Evolutionary conservation across 2,888 invertebrate species (phyloP).

Genomic region (Gymnocheta viridis): DNA sequence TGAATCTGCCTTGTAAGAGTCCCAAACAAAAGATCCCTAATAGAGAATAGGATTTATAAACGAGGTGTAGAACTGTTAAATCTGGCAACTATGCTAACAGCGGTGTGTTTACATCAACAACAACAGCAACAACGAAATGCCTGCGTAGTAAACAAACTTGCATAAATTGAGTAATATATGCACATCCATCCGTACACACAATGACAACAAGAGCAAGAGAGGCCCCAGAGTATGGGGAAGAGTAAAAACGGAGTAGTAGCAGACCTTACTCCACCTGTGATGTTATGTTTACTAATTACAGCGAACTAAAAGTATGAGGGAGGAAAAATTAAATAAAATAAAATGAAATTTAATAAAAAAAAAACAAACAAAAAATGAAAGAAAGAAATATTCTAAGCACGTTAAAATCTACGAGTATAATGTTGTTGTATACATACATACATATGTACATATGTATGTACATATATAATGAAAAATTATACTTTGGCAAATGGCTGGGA

Average conservation of each 20-base stretch:
- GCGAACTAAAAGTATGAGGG: background rate
- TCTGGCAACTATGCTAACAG: background rate
- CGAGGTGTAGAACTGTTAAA: no score
- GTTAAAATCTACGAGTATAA: constrained; percentile 58
- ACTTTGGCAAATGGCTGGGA: constrained; percentile 65
- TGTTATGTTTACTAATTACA: constrained; percentile 69
- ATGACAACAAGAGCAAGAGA: background rate
- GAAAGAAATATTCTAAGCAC: constrained; percentile 62
- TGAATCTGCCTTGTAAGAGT: no score
- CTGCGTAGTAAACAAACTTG: background rate
- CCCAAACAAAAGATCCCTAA: no score
- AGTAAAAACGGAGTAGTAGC: constrained; percentile 20
- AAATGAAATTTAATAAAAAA: constrained; percentile 27
- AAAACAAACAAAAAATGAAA: no score
- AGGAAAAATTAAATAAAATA: constrained; percentile 11
- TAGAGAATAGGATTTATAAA: no score
- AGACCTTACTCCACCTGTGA: constrained; percentile 56
- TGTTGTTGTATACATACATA: constrained; percentile 60
- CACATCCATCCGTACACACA: no score
- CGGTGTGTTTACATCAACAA: no score
- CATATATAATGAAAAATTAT: constrained; percentile 70
- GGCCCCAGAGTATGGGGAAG: background rate
- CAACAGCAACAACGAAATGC: background rate
- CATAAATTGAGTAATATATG: background rate
- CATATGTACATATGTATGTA: no score